phyloP scores from a whole-genome alignment of 2,888 invertebrate species.

The Serrognathus titanus region DNA sequence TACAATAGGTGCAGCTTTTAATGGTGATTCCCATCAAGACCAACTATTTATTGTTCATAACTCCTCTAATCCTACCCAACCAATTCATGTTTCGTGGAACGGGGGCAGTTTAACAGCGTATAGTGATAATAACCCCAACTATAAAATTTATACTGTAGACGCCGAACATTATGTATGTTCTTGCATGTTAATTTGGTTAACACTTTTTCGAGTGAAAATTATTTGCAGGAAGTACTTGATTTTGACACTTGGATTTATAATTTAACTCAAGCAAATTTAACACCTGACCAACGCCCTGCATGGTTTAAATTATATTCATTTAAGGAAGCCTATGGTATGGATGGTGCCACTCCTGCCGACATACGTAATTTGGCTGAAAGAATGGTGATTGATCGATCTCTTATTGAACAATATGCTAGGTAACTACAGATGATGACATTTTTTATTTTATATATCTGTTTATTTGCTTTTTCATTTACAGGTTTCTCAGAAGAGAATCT shows the following conservation, averaged over 20 bases:
- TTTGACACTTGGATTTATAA: conserved; percentile 73
- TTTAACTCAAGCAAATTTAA: conserved; percentile 66
- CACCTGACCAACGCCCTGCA: conserved; percentile 54
- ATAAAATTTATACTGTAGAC: conserved; percentile 39
- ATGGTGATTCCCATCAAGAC: conserved; percentile 77
- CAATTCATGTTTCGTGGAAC: conserved; percentile 73
- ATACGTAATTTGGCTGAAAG: conserved; percentile 58
- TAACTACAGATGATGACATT: conserved; percentile 16
- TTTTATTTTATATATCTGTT: too few species aligned
- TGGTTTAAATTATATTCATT: conserved; percentile 75
- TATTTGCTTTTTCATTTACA: conserved; percentile 5
- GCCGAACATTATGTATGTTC: conserved; percentile 33
- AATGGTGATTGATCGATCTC: conserved; percentile 50
- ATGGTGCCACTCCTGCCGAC: conserved; percentile 60
- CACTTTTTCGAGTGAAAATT: conserved; percentile 8
- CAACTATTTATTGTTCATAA: conserved; percentile 70
- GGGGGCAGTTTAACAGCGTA: conserved; percentile 83
- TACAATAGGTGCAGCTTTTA: conserved; percentile 75
- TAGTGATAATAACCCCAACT: conserved; percentile 62
- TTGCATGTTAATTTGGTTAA: not conserved
- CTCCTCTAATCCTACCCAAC: conserved; percentile 48
- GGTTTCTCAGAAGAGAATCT: conserved; percentile 32
- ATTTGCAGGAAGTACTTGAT: conserved; percentile 57
- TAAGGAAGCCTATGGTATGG: conserved; percentile 60
- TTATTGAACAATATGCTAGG: conserved; percentile 43